These are phyloP conservation scores for Phalacrocorax brasilianus DNA, from an alignment of 2,113 vertebrate genomes.

Conservation along the genomic window DNA sequence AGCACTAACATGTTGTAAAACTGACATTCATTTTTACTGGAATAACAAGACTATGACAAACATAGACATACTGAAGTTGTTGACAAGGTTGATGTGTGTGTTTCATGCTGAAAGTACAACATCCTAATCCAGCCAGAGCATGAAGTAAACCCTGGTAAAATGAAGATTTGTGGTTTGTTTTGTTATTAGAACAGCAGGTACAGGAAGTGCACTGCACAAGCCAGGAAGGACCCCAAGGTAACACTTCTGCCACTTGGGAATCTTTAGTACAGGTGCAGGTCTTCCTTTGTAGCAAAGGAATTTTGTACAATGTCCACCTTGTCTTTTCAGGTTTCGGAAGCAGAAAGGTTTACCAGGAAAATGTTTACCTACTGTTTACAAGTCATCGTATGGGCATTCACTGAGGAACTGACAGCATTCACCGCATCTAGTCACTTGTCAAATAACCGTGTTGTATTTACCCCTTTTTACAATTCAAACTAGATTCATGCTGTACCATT, in stretches of 20 bases:
- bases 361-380: not conserved
- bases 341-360: not conserved
- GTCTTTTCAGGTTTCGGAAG: not conserved
- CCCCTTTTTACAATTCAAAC: not conserved
- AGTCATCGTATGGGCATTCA: not conserved
- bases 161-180: accelerated
- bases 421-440: not conserved
- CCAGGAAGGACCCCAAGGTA: not conserved
- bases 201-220: not conserved
- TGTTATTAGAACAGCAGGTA: not conserved
- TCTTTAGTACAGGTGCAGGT: not conserved
- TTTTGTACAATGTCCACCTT: not conserved
- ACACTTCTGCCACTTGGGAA: not conserved
- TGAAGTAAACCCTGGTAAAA: not conserved
- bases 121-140: not conserved
- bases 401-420: not conserved
- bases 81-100: not conserved
- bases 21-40: not conserved
- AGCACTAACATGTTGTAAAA: not conserved
- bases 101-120: not conserved
- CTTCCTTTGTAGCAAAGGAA: not conserved
- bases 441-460: not conserved
- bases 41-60: not conserved
- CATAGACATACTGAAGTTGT: accelerated
- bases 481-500: not conserved